Percentiles rank a stretch among this genome's conserved stretches.
Conservation (phyloP, 2,797 vertebrate genomes). For the Aplochiton taeniatus region DNA sequence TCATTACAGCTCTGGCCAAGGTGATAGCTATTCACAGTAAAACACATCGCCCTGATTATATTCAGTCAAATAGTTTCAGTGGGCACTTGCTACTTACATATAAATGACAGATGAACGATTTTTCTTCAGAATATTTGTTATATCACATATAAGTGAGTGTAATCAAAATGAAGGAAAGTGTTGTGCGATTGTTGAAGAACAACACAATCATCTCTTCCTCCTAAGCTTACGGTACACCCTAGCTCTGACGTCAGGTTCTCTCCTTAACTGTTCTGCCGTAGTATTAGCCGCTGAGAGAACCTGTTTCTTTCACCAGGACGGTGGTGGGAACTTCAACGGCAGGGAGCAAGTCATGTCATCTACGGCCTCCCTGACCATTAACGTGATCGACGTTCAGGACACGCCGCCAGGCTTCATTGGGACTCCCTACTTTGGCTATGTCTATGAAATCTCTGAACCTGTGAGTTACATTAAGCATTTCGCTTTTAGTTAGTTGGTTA, state of each 20-base stretch:
- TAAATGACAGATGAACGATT: too few relatives aligned
- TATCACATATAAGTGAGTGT: too few relatives aligned
- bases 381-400: constrained; percentile 92
- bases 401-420: constrained; percentile 87
- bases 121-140: too few relatives aligned
- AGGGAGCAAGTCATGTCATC: constrained; percentile 87
- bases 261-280: too few relatives aligned
- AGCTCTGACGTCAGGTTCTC: too few relatives aligned
- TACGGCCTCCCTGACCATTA: constrained; percentile 87
- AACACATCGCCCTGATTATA: not conserved
- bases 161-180: too few relatives aligned
- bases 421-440: constrained; percentile 90
- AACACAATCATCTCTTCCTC: too few relatives aligned
- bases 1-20: constrained; percentile 87
- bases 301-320: constrained; percentile 76
- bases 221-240: too few relatives aligned
- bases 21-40: constrained; percentile 64
- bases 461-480: constrained; percentile 72
- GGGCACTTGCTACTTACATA: not conserved
- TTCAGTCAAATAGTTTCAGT: not conserved
- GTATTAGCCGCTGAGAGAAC: too few relatives aligned
- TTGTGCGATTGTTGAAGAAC: too few relatives aligned
- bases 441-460: constrained; percentile 88
- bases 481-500: too few relatives aligned
- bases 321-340: constrained; percentile 88